Conservation (phyloP, 2,113 vertebrate genomes). For the Ceuthmochares aereus region DNA sequence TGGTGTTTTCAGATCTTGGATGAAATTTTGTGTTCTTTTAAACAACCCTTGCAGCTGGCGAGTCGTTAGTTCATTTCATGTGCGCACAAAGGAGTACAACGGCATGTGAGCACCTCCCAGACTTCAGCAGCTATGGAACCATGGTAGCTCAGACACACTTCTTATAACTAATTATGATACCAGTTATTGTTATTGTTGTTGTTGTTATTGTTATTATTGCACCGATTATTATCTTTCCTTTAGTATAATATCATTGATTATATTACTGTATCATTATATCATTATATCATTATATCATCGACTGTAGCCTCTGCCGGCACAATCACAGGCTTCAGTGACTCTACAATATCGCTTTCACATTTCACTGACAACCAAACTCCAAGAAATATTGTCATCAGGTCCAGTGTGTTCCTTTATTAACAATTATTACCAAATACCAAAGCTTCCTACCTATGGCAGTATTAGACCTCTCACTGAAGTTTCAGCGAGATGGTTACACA, state of each 20-base stretch:
- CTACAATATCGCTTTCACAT: not conserved
- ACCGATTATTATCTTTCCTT: not conserved
- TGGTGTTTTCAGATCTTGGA: not conserved
- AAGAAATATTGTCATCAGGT: not conserved
- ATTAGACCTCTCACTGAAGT: not conserved
- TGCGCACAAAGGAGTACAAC: not conserved
- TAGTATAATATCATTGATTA: not conserved
- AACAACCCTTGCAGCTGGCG: not conserved
- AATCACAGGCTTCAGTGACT: not conserved
- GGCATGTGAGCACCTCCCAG: fast-evolving
- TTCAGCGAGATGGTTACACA: not conserved
- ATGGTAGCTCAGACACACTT: not conserved
- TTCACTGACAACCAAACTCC: not conserved
- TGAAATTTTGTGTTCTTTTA: not conserved
- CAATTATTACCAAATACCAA: not conserved
- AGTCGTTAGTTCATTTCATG: not conserved
- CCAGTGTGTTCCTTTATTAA: not conserved
- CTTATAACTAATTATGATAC: not conserved
- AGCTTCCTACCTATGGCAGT: not conserved
- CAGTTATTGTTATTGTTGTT: not conserved
- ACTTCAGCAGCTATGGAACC: fast-evolving
- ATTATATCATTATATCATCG: not conserved
- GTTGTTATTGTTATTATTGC: no score
- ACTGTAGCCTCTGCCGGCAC: not conserved
- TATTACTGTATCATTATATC: not conserved